A percentile compares a stretch with the other conserved stretches of the same genome.
These are phyloP conservation scores for Gryllus bimaculatus DNA, from an alignment of 1,140 invertebrate genomes.

Conservation along the genomic window DNA sequence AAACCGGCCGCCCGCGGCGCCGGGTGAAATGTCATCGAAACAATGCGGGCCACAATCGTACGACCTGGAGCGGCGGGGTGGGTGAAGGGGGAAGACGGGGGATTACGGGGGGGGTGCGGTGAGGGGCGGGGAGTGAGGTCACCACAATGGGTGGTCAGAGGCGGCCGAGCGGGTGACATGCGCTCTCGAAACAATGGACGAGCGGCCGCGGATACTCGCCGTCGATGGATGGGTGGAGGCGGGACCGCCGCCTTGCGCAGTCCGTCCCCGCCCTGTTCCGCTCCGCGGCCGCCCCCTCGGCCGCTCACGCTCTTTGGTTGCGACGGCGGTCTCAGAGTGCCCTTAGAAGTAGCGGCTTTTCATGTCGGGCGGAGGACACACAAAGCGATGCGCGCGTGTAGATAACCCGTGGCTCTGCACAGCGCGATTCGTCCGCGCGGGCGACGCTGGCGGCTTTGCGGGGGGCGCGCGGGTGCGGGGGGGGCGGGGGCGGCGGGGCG, in stretches of 20 bases:
- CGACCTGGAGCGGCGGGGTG: not conserved
- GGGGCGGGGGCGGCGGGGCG: too few relatives aligned
- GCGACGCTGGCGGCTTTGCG: too few relatives aligned
- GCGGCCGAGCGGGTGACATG: not conserved
- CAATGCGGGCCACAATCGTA: not conserved
- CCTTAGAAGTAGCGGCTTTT: not conserved
- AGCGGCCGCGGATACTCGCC: not conserved
- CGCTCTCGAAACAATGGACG: not conserved
- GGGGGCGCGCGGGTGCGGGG: too few relatives aligned
- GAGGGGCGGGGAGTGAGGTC: not conserved
- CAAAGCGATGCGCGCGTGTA: not conserved
- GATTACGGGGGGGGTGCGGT: not conserved
- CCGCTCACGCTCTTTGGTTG: not conserved
- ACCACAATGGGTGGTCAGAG: not conserved
- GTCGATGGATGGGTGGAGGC: not conserved
- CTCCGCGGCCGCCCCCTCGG: not conserved
- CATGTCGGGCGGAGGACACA: not conserved
- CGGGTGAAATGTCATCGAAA: not conserved
- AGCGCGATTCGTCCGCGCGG: too few relatives aligned
- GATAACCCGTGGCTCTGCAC: not conserved
- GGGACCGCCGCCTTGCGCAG: not conserved
- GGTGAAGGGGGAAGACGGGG: not conserved
- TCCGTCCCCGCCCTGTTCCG: not conserved
- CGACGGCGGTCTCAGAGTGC: not conserved
- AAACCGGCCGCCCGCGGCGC: not conserved